Base-by-base conservation (phyloP, 1,140 invertebrate species). In the Drosophila azteca region DNA sequence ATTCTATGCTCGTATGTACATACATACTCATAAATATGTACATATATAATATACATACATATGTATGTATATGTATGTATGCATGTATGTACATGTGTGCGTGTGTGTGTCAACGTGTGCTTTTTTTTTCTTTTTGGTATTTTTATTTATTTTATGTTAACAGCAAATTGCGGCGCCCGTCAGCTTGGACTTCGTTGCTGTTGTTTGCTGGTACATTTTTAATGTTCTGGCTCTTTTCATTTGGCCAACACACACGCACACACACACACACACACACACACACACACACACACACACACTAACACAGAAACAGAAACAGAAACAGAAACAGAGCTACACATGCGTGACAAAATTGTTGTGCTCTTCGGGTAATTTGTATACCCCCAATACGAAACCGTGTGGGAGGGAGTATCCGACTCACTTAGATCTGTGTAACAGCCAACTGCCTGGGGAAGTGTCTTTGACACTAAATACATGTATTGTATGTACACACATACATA, bases 121-220 rank as follows among this genome's bases (percentile, higher is more conserved):
- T 48, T 82, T 74, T 82, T 78, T 65, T 82, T 82, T 81, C 62
- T 82, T 82, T 51, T 67, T 61, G 57, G 72, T 50, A 24, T 45
- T 79, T 74, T 78, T 78, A 79, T 82, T 82, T 82, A 74, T 82
- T 82, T 83, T 65, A 83, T 83, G 79, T 79, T 82, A 78, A 83
- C 69, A 75, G 74, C 57, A 66, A 69, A 74, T 71, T 70, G 68
- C 66, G 66, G 65, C 66, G 68, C 68, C 68, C 55, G 67, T 69
- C 67, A 69, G 52, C 62, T 75, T 66, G 61, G 41, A 57, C 54
- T 24, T 65, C 29, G 44, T 64, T 74, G 51, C 58, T 76, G 39
- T 29, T 63, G 66, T 72, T 49, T 82, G 59, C 49, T 52, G 53
- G 58, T 63, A 64, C 53, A 69, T 57, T 60, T 51, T 68, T 63